These are phyloP conservation scores for Phaedon cochleariae DNA, from an alignment of 2,888 invertebrate species.

Conservation along the genomic window DNA sequence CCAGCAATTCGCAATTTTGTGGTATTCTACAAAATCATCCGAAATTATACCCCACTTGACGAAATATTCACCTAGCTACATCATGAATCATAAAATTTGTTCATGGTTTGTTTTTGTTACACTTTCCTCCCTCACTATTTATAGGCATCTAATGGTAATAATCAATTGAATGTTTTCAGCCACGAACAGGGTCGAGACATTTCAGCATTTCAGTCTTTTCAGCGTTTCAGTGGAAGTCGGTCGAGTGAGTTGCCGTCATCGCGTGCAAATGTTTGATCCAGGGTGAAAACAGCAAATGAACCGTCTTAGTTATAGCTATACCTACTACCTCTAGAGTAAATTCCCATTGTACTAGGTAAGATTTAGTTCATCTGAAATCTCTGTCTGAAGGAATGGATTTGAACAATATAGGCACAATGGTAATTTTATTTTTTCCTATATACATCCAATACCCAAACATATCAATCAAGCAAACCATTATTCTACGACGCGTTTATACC, in stretches of 20 bases:
- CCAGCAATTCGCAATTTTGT: too few relatives aligned
- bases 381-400: too few relatives aligned
- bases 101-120: not conserved
- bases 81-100: too few relatives aligned
- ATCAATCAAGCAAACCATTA: too few relatives aligned
- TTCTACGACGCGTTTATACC: too few relatives aligned
- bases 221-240: constrained; percentile 24
- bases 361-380: not conserved
- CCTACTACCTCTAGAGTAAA: too few relatives aligned
- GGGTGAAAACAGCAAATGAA: constrained; percentile 36
- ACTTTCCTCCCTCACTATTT: not conserved
- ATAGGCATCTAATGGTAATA: not conserved
- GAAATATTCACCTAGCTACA: too few relatives aligned
- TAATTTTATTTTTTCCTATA: too few relatives aligned
- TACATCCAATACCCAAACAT: too few relatives aligned
- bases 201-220: not conserved
- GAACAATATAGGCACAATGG: too few relatives aligned
- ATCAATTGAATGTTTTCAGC: not conserved
- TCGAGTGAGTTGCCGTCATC: constrained; percentile 14
- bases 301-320: not conserved
- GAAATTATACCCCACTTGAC: too few relatives aligned
- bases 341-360: not conserved
- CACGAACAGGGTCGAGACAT: not conserved
- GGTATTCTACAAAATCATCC: too few relatives aligned
- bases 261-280: constrained; percentile 47